Evolutionary conservation across 1,140 invertebrate species (phyloP), one percentile per base, ranked within the genome.

Genomic region (Scaptodrosophila lebanonensis): DNA sequence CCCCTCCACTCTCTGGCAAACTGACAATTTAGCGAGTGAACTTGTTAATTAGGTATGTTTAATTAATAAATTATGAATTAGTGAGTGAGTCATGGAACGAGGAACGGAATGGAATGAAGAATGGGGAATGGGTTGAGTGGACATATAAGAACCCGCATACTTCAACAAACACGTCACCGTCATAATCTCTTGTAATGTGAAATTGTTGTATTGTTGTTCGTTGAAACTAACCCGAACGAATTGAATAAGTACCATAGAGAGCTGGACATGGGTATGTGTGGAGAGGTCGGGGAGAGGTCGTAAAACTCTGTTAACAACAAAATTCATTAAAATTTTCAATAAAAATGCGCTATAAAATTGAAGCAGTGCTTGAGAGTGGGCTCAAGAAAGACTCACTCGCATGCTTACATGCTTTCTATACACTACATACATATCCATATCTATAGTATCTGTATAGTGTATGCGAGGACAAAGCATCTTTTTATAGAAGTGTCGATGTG

Each of bases 261-360:
- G n/a, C n/a, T n/a, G n/a, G n/a, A n/a, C n/a, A n/a, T n/a, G n/a
- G n/a, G n/a, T n/a, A n/a, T n/a, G n/a, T n/a, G n/a, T n/a, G 17
- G 16, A n/a, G 1, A 30, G 27, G n/a, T 6, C 1, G 1, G 29
- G 16, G 12, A n/a, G 20, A 12, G 20, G 20, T 36, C 51, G 49
- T 77, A 82, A 73, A 82, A 73, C 44, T 49, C 60, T 61, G 32
- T 60, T 39, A 53, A 65, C 68, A 77, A 68, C 35, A 65, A 67
- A 79, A 79, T 66, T 60, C 73, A 79, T 82, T 73, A 79, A 73
- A 25, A 66, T 73, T 64, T 53, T 66, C 71, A 69, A 75, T 75
- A 66, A 66, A 82, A 79, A 77, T 60, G 56, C 51, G 52, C 57
- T 73, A 79, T 82, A 82, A 79, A 73, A 82, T 68, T 60, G 51